Base-by-base conservation (phyloP, 2,888 invertebrate genomes). In the Chironomus tentans region DNA sequence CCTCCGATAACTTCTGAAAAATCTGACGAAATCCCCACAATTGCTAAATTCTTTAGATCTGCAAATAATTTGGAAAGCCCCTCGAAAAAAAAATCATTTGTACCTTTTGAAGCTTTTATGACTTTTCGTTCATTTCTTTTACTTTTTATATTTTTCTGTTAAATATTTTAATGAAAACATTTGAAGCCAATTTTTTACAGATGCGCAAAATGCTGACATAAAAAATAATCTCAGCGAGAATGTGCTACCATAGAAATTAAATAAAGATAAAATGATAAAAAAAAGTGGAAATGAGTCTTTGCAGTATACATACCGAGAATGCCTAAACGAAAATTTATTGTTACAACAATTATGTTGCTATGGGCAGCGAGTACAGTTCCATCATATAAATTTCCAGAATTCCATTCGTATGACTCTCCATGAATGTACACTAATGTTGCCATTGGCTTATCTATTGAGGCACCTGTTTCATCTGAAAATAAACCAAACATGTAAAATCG, bases 361-460 rank as follows among this genome's bases (percentile, higher is more conserved):
- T 93, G 92, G 78, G 95, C 94, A 72, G 98, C 95, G 77, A 99
- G 87, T 61, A 97, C 92, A 77, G 95, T 95, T 78, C 97, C 98
- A 85, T 98, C 98, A 85, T 98, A 97, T 18, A 96, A 93, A 86
- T 97, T 98, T 77, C 98, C 98, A 65, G 97, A 93, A 83, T 95
- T 96, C 93, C 97, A 97, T 83, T 97, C 95, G 85, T 94, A 97
- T 28, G 96, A 95, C 84, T 97, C 97, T 74, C 96, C 97, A 83
- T 96, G 96, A 79, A 97, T 91, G 83, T 94, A 93, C 76, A 97
- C 91, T 81, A 97, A 87, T 76, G 95, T 93, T 77, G 95, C 92
- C 80, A 93, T 84, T 78, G 88, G 86, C 77, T 81, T 79, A 62
- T 77, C 77, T 24, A 73, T 76, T 62, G 77, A 81, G 77, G 83